phyloP scores from a whole-genome alignment of 2,888 invertebrate species.

The Scaptodrosophila latifasciaeformis region DNA sequence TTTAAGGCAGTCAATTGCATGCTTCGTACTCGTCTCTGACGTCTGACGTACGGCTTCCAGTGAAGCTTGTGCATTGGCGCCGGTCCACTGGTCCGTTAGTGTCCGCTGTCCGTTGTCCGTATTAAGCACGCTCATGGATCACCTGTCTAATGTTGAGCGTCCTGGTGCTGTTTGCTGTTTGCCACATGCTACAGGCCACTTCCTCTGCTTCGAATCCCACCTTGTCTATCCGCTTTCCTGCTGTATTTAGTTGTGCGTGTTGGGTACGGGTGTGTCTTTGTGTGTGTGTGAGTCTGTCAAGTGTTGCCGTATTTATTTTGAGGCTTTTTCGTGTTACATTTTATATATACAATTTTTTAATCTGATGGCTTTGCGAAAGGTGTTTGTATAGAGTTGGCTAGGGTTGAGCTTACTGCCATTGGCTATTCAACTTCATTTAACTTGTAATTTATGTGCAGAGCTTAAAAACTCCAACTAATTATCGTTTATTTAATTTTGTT shows the following conservation, averaged over 20 bases:
- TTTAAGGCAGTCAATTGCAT: conserved; percentile 20
- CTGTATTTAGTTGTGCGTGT: conserved; percentile 1
- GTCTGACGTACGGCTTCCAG: background rate
- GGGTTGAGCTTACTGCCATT: conserved; percentile 22
- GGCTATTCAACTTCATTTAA: conserved; percentile 52
- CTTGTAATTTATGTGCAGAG: conserved; percentile 45
- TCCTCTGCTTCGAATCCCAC: background rate
- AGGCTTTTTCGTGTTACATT: background rate
- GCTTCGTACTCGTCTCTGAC: background rate
- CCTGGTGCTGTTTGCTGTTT: conserved; percentile 6
- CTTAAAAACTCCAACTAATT: conserved; percentile 64
- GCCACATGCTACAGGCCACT: background rate
- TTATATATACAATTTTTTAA: background rate
- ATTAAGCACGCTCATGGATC: conserved; percentile 28
- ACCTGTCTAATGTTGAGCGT: conserved; percentile 26
- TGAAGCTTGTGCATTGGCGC: conserved; percentile 6
- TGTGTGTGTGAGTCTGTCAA: conserved; percentile 8
- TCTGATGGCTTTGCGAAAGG: conserved; percentile 18
- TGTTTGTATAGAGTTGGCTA: too few species aligned
- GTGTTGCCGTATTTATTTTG: conserved; percentile 6
- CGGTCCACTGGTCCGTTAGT: background rate
- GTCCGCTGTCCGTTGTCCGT: conserved; percentile 9
- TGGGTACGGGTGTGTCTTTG: background rate
- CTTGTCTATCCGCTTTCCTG: background rate
- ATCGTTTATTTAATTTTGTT: conserved; percentile 58